Evolutionary conservation across 2,113 vertebrate genomes (phyloP), one percentile per base, ranked within the genome.

Genomic region (Onychostruthus taczanowskii): DNA sequence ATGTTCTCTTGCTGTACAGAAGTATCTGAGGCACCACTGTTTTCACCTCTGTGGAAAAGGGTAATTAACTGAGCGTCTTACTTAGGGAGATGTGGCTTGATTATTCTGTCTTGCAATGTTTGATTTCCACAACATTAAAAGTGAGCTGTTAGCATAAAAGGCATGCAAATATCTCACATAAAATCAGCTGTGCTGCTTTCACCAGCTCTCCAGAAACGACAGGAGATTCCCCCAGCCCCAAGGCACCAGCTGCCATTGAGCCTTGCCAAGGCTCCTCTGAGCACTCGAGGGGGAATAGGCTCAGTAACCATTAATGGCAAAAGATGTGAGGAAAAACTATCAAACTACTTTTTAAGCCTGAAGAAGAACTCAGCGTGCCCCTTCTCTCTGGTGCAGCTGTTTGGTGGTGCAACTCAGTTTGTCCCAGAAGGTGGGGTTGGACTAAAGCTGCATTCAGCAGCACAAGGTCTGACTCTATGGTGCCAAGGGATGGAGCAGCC

Each of bases 371-470:
- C 30, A 1, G 28, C 15, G 30, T 23, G 53, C 53, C 28, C 56
- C 24, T 67, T 75, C 0, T 1, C 19, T 0, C 2, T n/a, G 27
- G 31, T 59, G 10, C 14, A 12, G 11, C 9, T 37, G 37, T 44
- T 73, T 30, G 61, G 64, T 13, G 3, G 7, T 3, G 26, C 70
- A 35, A 61, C 35, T 62, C 16, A 15, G 66, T 3, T 1, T 9
- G 7, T 26, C 50, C 5, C 43, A 7, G 27, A 2, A 16, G 9
- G 41, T 8, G 37, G 6, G 3, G 33, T 1, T 37, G 24, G 31
- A 6, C 11, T 41, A 4, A 19, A 13, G 50, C n/a, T 70, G 61
- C 22, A 0, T 13, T 74, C 46, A 19, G 24, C 0, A 0, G 11
- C 39, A 0, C 1, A 2, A 43, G 69, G 16, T 18, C 19, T 28